Conservation (phyloP, 2,888 invertebrate species). For the Ctena decussata region DNA sequence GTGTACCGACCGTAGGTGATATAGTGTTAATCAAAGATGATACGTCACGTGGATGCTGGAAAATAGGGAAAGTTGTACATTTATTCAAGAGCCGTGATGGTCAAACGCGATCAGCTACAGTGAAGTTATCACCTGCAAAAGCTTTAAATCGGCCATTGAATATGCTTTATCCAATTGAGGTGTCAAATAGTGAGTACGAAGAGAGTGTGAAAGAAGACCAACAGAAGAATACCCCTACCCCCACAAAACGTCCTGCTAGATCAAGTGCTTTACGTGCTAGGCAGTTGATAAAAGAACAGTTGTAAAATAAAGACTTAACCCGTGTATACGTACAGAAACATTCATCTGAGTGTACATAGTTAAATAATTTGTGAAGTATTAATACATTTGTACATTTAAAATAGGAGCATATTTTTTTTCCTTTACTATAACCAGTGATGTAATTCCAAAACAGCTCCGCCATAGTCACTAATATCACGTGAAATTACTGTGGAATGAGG, state of each 20-base stretch:
- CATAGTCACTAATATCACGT: neutral
- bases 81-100: conserved; percentile 11
- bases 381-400: too few relatives aligned
- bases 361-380: neutral
- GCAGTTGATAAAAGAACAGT: too few relatives aligned
- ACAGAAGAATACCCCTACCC: neutral
- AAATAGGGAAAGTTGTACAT: too few relatives aligned
- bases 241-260: neutral
- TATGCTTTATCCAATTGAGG: conserved; percentile 4
- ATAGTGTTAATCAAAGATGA: conserved; percentile 14
- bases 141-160: conserved; percentile 3
- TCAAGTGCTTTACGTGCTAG: neutral
- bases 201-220: too few relatives aligned
- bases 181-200: neutral
- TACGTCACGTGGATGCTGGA: conserved; percentile 16
- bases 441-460: neutral
- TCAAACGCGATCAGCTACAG: conserved; percentile 3
- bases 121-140: neutral
- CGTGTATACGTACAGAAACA: neutral
- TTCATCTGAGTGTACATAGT: neutral
- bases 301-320: too few relatives aligned
- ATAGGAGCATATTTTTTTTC: too few relatives aligned
- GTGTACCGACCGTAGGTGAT: conserved; percentile 13
- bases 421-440: neutral
- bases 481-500: neutral